A percentile compares a stretch with the other conserved stretches of the same genome.
phyloP scores from a whole-genome alignment of 2,797 vertebrate species.

The Syncerus caffer region DNA sequence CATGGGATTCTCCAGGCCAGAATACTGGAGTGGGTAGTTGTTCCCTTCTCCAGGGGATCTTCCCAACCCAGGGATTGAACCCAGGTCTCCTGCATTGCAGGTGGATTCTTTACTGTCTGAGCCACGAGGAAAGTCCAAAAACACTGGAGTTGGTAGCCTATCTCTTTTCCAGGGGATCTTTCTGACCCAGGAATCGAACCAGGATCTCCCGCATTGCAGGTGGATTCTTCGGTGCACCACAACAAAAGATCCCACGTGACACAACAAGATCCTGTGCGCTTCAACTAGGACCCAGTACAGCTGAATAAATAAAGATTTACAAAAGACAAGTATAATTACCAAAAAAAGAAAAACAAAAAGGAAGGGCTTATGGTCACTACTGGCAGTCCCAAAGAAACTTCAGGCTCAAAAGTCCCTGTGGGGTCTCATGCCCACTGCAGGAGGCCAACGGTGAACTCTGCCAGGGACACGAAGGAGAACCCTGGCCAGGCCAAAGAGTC shows the following conservation, averaged over 20 bases:
- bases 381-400: neutral
- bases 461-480: neutral
- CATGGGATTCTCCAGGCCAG: neutral
- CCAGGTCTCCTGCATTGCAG: too few species aligned
- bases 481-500: neutral
- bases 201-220: neutral
- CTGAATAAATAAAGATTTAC: neutral
- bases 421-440: neutral
- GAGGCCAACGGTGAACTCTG: neutral
- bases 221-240: neutral
- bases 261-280: neutral
- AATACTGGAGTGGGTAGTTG: neutral
- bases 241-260: neutral
- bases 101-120: neutral
- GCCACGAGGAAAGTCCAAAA: too few species aligned
- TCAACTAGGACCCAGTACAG: neutral
- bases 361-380: neutral
- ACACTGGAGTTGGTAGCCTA: too few species aligned
- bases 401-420: neutral
- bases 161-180: too few species aligned
- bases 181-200: neutral
- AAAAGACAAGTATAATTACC: neutral
- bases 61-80: too few species aligned
- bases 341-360: neutral
- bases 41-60: neutral